Conservation (phyloP, 2,113 vertebrate genomes). For the Proteles cristata region DNA sequence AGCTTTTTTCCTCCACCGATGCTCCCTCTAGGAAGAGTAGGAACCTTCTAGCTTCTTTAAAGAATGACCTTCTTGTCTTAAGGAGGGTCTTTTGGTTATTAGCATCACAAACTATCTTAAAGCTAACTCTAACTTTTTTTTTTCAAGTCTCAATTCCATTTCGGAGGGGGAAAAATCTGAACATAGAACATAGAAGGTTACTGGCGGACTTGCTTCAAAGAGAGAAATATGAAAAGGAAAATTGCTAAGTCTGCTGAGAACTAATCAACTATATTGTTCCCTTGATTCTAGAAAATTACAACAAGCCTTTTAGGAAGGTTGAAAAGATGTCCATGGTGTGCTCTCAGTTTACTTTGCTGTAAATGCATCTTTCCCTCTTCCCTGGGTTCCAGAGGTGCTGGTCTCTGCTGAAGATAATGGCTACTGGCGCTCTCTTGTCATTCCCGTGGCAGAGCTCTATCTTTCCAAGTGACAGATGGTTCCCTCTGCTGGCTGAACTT, state of each 20-base stretch:
- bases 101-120: slow-evolving; percentile 37
- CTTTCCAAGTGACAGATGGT: neutral
- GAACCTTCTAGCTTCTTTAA: slow-evolving; percentile 8
- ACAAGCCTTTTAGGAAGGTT: neutral
- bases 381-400: neutral
- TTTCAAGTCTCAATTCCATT: slow-evolving; percentile 36
- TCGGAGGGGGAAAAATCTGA: neutral
- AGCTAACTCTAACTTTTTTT: neutral
- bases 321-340: neutral
- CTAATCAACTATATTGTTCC: slow-evolving; percentile 69
- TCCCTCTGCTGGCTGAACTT: slow-evolving; percentile 46
- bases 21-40: slow-evolving; percentile 6
- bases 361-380: neutral
- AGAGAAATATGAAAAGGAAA: slow-evolving; percentile 62
- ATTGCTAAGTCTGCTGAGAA: slow-evolving; percentile 37
- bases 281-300: slow-evolving; percentile 62
- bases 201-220: slow-evolving; percentile 51
- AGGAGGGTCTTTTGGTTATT: slow-evolving; percentile 40
- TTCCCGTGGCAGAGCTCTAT: neutral
- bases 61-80: neutral
- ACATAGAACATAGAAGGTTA: slow-evolving; percentile 59
- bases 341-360: slow-evolving; percentile 32
- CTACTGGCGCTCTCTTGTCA: neutral
- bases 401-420: neutral
- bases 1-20: neutral